Evolutionary conservation across 2,888 invertebrate species (phyloP), one percentile per base, ranked within the genome.

Genomic region (Pherbina coryleti): DNA sequence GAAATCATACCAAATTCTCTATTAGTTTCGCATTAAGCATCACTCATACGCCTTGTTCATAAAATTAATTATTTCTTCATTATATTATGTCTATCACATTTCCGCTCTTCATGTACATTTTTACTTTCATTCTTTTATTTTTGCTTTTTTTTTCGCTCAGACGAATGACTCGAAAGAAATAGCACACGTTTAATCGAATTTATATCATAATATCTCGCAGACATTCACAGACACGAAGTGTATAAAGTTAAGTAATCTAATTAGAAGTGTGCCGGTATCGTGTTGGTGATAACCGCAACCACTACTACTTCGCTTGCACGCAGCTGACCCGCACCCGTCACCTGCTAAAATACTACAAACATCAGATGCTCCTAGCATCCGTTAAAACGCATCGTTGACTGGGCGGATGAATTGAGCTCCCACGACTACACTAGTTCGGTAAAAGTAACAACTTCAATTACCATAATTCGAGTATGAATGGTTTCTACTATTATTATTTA

Each of bases 171-270:
- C n/a, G 37, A 49, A 57, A 51, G 3, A 37, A 62, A 31, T n/a
- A 8, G n/a, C 62, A 53, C 87, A 85, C 84, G 82, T 84, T 85
- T 88, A 87, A 87, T 88, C 87, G 85, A 87, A 87, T 87, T 86
- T 82, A 84, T 85, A 84, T 84, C 85, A 84, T 86, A 86, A 87
- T 86, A 84, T 85, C 84, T 85, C 85, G 82, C 84, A 86, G 86
- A 86, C 86, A 85, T 83, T 84, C 77, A 79, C 80, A 81, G 81
- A 82, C 81, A 82, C 79, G 81, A 81, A 82, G 82, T 83, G 83
- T 79, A 85, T 83, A 85, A 87, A 87, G 86, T 88, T 87, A 85
- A 86, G 84, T 84, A 87, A 88, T 88, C 86, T 85, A 82, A 87
- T 87, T 88, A 88, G 85, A 85, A 87, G 85, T 85, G 84, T 74